Base-by-base conservation (phyloP, 2,888 invertebrate genomes). In the Timema cristinae region DNA sequence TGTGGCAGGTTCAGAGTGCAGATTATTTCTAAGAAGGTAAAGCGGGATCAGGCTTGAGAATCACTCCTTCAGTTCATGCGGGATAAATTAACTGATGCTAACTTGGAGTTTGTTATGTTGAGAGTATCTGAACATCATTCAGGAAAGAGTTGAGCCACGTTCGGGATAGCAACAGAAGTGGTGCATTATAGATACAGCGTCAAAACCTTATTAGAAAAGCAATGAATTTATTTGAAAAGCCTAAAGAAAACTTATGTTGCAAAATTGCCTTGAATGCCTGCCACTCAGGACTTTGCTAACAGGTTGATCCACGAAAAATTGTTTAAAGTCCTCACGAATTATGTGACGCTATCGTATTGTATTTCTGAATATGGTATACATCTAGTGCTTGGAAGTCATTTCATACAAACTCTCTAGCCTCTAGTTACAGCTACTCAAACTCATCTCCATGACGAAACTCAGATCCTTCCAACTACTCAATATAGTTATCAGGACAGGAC, bases 161-260 rank as follows among this genome's bases (percentile, higher is more conserved):
- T 67, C 74, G 76, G 72, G 74, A 74, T 69, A 76, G 73, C 71
- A 70, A 74, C 61, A 76, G 73, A 73, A 77, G 72, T 56, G 77
- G 76, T 70, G 75, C 76, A 54, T 74, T n/a, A 54, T 11, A 54
- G 54, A 4, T 4, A n/a, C 54, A 54, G 54, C n/a, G n/a, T n/a
- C 54, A 54, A 54, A 54, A 54, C 54, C 47, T 15, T 32, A 32
- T 66, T 66, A 32, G 48, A 66, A 15, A 66, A 15, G 66, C 16
- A 66, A 66, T 66, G 66, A 48, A 7, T 66, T 7, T 66, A 66
- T 15, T 66, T 15, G 48, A 15, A 13, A 32, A 32, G 7, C 15
- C 32, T 66, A 16, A 66, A 8, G n/a, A 66, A 66, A 32, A 66
- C 16, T 13, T 66, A 66, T 11, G 16, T 48, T 66, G 7, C 66